phyloP scores from a whole-genome alignment of 2,113 vertebrate genomes.

The Pollimyrus isidori region DNA sequence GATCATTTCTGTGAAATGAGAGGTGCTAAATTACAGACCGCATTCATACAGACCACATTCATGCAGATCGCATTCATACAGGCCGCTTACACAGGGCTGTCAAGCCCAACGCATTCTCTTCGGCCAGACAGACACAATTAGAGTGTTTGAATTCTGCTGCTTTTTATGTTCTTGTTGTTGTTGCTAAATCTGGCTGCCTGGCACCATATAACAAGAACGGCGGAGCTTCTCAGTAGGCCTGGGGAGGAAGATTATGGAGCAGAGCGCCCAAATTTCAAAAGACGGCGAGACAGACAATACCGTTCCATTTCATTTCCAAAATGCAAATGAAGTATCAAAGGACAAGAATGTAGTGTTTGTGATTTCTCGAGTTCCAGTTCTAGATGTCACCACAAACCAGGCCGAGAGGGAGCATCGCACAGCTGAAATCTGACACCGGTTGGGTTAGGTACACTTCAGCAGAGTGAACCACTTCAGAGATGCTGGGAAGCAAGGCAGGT shows the following conservation, averaged over 20 bases:
- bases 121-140: neutral
- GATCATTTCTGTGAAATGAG: neutral
- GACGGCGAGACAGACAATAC: neutral
- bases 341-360: neutral
- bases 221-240: neutral
- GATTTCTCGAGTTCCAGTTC: neutral
- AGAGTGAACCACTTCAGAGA: neutral
- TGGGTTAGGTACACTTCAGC: neutral
- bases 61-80: neutral
- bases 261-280: neutral
- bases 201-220: neutral
- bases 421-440: neutral
- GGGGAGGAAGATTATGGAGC: neutral
- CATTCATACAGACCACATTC: neutral
- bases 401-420: neutral
- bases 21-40: neutral
- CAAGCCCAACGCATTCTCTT: neutral
- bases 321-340: neutral
- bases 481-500: neutral
- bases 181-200: neutral
- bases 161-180: neutral
- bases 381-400: neutral
- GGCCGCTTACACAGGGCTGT: neutral
- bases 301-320: neutral
- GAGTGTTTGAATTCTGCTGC: neutral